phyloP scores from a whole-genome alignment of 2,113 vertebrate genomes.

The Epinephelus cyanopodus region DNA sequence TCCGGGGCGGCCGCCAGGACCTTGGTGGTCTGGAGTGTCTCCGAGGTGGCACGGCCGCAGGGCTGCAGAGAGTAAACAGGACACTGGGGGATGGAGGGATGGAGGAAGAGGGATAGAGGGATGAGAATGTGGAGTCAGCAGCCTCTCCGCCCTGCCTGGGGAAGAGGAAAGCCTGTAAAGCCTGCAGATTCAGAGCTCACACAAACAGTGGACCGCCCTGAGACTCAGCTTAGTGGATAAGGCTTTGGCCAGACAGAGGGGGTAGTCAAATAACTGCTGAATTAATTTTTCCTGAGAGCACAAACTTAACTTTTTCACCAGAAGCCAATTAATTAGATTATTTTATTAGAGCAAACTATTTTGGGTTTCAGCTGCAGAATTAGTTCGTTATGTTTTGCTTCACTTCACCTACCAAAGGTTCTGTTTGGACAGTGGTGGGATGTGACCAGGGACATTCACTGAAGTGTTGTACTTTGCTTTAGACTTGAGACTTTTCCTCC shows the following conservation, averaged over 20 bases:
- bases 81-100: slow-evolving; percentile 77
- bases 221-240: slow-evolving; percentile 70
- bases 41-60: slow-evolving; percentile 81
- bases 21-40: slow-evolving; percentile 83
- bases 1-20: slow-evolving; percentile 61
- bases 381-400: slow-evolving; percentile 8
- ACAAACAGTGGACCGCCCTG: slow-evolving; percentile 71
- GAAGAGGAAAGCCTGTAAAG: slow-evolving; percentile 82
- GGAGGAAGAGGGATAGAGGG: slow-evolving; percentile 71
- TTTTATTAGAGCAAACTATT: slow-evolving; percentile 1
- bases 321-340: slow-evolving; percentile 33
- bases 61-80: slow-evolving; percentile 81
- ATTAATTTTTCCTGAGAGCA: slow-evolving; percentile 48
- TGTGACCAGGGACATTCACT: neutral
- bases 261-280: slow-evolving; percentile 63
- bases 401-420: neutral
- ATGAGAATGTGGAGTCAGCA: slow-evolving; percentile 82
- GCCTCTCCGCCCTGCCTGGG: slow-evolving; percentile 63
- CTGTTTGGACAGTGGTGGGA: neutral
- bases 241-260: slow-evolving; percentile 61
- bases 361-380: neutral
- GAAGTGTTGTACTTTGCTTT: neutral
- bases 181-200: slow-evolving; percentile 78
- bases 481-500: neutral
- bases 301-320: slow-evolving; percentile 38